Conservation (phyloP, 2,797 vertebrate genomes). For the Emys orbicularis region DNA sequence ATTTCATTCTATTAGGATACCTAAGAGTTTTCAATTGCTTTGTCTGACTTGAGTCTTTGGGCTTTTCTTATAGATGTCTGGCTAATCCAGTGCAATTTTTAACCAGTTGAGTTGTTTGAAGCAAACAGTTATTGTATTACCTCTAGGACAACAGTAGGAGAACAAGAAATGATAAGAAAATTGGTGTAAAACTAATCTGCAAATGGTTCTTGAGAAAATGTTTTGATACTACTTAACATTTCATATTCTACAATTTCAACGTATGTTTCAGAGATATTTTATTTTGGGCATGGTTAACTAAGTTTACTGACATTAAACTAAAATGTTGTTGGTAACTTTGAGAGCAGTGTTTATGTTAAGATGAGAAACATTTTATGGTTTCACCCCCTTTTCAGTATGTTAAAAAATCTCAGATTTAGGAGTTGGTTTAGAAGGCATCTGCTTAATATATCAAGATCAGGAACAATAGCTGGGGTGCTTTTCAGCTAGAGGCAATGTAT, state of each 20-base stretch:
- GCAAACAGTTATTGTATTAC: background rate
- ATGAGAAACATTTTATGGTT: background rate
- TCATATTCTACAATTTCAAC: background rate
- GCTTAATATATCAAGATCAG: background rate
- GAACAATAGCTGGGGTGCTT: background rate
- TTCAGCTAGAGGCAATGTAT: conserved; percentile 35
- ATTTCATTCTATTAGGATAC: background rate
- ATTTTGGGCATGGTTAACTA: background rate
- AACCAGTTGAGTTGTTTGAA: conserved; percentile 8
- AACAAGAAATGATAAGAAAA: background rate
- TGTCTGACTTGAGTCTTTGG: background rate
- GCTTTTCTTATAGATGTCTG: background rate
- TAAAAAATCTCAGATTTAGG: conserved; percentile 34
- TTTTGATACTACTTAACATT: background rate
- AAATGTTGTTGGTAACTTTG: conserved; percentile 27
- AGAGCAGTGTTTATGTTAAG: background rate
- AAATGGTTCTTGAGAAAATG: background rate
- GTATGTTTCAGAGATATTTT: background rate
- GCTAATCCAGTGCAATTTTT: background rate
- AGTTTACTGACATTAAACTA: conserved; percentile 37
- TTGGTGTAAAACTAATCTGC: background rate
- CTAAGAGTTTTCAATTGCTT: background rate
- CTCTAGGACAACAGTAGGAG: background rate
- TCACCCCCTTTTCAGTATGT: conserved; percentile 42
- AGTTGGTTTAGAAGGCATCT: conserved; percentile 26